A percentile compares a stretch with the other conserved stretches of the same genome.
These are phyloP conservation scores for Oryzias celebensis DNA, from an alignment of 2,113 vertebrate species.

Conservation along the genomic window DNA sequence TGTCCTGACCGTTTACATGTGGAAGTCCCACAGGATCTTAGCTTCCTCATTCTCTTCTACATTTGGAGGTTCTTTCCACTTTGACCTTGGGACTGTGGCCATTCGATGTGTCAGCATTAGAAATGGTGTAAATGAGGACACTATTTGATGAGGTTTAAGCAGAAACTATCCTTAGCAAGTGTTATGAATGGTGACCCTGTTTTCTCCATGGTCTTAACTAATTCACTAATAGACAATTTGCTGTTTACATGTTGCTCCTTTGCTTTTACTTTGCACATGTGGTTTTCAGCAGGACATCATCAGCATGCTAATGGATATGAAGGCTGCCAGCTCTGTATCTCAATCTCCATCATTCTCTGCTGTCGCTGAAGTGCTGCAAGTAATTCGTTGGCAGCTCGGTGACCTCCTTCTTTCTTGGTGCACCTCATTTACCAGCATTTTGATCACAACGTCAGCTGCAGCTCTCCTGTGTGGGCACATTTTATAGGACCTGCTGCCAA, in stretches of 20 bases:
- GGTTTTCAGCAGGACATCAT: slow-evolving; percentile 13
- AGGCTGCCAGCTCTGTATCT: slow-evolving; percentile 19
- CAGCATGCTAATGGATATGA: slow-evolving; percentile 40
- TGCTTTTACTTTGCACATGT: slow-evolving; percentile 10
- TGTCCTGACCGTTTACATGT: no score
- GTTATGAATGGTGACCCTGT: no score
- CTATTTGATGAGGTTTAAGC: no score
- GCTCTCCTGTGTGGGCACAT: slow-evolving; percentile 2
- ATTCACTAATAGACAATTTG: no score
- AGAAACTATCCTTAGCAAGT: no score
- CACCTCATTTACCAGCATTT: slow-evolving; percentile 45
- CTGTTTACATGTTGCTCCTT: neutral
- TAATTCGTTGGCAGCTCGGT: slow-evolving; percentile 40
- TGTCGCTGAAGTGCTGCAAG: slow-evolving; percentile 26
- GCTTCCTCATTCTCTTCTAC: no score
- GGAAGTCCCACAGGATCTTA: no score
- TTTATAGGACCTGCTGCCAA: slow-evolving; percentile 23
- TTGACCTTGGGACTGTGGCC: no score
- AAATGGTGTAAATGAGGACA: no score
- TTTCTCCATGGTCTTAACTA: no score
- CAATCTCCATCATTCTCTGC: slow-evolving; percentile 26
- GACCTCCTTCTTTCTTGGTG: slow-evolving; percentile 33
- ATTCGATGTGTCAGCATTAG: no score
- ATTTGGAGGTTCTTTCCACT: no score
- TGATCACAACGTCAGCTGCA: slow-evolving; percentile 37